phyloP scores from a whole-genome alignment of 2,888 invertebrate genomes.

The Leptinotarsa tumamoca region DNA sequence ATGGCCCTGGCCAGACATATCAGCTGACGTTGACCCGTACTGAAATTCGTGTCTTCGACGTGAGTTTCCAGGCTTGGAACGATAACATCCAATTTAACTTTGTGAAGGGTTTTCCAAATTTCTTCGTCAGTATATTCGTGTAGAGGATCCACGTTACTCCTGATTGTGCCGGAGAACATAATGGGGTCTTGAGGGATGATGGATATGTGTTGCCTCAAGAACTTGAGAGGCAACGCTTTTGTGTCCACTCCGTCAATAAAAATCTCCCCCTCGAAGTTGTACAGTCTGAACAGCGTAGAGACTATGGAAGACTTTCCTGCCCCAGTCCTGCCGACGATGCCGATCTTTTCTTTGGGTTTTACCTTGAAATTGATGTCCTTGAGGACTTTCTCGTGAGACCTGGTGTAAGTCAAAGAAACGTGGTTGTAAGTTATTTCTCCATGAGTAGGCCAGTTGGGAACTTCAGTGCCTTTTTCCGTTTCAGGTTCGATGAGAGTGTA shows the following conservation, averaged over 20 bases:
- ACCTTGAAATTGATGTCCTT: slow-evolving; percentile 77
- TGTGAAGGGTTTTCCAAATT: slow-evolving; percentile 57
- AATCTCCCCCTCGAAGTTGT: slow-evolving; percentile 82
- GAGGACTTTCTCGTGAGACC: slow-evolving; percentile 75
- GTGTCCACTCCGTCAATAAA: slow-evolving; percentile 60
- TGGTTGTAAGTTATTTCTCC: slow-evolving; percentile 74
- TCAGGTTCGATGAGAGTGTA: slow-evolving; percentile 67
- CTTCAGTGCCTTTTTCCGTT: slow-evolving; percentile 64
- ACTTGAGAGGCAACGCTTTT: slow-evolving; percentile 66
- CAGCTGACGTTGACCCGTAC: slow-evolving; percentile 69
- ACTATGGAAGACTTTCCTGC: slow-evolving; percentile 86
- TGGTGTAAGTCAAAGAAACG: slow-evolving; percentile 79
- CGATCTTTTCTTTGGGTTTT: slow-evolving; percentile 78
- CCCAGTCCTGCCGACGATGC: slow-evolving; percentile 86
- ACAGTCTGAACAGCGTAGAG: slow-evolving; percentile 71
- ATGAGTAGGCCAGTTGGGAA: slow-evolving; percentile 77
- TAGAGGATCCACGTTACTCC: slow-evolving; percentile 62
- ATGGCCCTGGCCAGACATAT: slow-evolving; percentile 71
- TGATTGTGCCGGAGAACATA: slow-evolving; percentile 69
- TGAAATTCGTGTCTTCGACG: slow-evolving; percentile 51
- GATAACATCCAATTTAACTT: slow-evolving; percentile 57
- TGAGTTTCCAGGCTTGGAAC: slow-evolving; percentile 57
- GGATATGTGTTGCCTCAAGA: slow-evolving; percentile 66
- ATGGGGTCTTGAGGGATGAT: slow-evolving; percentile 70
- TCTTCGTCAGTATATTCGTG: slow-evolving; percentile 54